phyloP scores from a whole-genome alignment of 2,888 invertebrate species.

The Nebria brevicollis region DNA sequence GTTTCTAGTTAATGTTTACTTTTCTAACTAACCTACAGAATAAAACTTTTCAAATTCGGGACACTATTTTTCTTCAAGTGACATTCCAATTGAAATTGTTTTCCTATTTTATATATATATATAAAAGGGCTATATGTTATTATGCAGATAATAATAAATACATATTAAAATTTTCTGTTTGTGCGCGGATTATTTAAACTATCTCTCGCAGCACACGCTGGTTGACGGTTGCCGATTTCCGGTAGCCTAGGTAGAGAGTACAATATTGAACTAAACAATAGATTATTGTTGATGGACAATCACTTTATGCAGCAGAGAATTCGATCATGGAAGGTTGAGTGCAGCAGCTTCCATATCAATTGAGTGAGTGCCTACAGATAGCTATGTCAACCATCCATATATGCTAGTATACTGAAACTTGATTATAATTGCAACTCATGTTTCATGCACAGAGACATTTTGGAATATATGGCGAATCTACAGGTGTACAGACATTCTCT shows the following conservation, averaged over 20 bases:
- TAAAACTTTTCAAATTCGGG: constrained; percentile 4
- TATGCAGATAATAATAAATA: not conserved
- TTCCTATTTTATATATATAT: not conserved
- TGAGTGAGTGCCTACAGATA: not conserved
- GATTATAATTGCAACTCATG: not conserved
- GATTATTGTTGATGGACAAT: constrained; percentile 16
- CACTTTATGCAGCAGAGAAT: constrained; percentile 5
- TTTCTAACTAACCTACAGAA: constrained; percentile 28
- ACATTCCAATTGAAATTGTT: not conserved
- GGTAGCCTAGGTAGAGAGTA: not conserved
- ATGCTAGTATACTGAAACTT: not conserved
- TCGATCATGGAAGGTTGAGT: constrained; percentile 1
- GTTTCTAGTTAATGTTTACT: constrained; percentile 35
- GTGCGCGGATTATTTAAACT: not conserved
- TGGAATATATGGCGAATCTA: no score
- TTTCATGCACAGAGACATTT: not conserved
- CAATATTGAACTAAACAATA: constrained; percentile 4
- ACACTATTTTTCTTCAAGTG: not conserved
- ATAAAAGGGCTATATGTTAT: not conserved
- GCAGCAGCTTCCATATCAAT: not conserved
- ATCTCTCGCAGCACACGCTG: not conserved
- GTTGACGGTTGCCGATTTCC: not conserved
- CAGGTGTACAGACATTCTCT: no score
- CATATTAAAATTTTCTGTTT: not conserved
- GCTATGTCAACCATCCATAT: not conserved